Percentiles rank a stretch among this genome's conserved stretches.
Conservation (phyloP, 64 coral and sea anemone genomes). For the Porites lutea region DNA sequence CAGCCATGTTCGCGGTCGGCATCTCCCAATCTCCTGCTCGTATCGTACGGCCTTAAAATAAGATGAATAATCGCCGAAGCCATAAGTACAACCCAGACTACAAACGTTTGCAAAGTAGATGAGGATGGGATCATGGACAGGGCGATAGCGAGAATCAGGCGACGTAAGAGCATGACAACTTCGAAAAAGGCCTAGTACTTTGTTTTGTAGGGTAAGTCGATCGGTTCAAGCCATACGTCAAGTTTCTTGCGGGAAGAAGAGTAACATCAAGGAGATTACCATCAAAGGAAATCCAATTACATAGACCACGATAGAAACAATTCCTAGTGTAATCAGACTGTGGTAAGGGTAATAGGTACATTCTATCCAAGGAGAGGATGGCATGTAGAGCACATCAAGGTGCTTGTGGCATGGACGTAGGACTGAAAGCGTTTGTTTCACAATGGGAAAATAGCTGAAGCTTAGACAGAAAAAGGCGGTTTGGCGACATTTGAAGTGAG, state of each 20-base stretch:
- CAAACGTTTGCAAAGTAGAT: constrained; percentile 7
- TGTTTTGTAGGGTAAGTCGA: constrained; percentile 46
- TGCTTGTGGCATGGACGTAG: too few relatives aligned
- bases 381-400: too few relatives aligned
- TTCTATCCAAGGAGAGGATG: too few relatives aligned
- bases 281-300: constrained; percentile 66
- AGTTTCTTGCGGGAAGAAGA: constrained; percentile 12
- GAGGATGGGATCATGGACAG: constrained; percentile 32
- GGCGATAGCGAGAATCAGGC: constrained; percentile 21
- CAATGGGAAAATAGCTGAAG: constrained; percentile 73
- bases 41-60: neutral
- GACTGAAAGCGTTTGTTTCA: too few relatives aligned
- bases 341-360: too few relatives aligned
- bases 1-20: too few relatives aligned
- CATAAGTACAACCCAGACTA: constrained; percentile 35
- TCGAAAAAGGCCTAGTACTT: constrained; percentile 20
- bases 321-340: too few relatives aligned
- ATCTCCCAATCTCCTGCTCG: neutral
- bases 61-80: neutral
- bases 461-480: constrained; percentile 37
- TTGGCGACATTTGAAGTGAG: constrained; percentile 66
- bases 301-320: constrained; percentile 57
- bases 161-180: constrained; percentile 23
- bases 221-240: constrained; percentile 37
- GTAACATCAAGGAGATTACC: neutral